These are phyloP conservation scores for Gorsachius goisagi DNA, from an alignment of 2,113 vertebrate genomes.

Conservation along the genomic window DNA sequence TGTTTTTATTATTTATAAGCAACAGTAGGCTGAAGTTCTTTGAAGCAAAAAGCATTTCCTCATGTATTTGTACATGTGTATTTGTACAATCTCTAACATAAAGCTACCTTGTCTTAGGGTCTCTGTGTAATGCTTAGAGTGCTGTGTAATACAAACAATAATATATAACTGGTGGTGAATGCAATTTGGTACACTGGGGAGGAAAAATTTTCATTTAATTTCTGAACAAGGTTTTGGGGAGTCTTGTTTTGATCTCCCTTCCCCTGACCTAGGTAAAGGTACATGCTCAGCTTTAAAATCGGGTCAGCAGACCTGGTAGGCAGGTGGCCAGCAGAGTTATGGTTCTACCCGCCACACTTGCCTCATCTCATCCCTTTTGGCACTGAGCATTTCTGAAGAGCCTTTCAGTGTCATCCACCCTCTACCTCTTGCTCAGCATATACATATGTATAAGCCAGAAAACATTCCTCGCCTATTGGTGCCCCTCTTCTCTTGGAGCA, in stretches of 20 bases:
- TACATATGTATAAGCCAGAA: not conserved
- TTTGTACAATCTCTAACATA: not conserved
- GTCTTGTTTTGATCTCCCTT: not conserved
- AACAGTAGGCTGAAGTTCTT: not conserved
- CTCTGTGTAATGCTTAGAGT: not conserved
- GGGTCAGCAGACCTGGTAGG: not conserved
- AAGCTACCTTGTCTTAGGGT: not conserved
- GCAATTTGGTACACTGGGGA: not conserved
- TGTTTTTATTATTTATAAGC: not conserved
- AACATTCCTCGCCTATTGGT: not conserved
- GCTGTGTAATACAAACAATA: not conserved
- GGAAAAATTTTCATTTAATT: not conserved
- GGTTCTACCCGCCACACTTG: not conserved
- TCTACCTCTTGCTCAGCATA: not conserved
- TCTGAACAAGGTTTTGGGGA: not conserved
- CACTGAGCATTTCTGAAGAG: not conserved
- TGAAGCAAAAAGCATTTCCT: not conserved
- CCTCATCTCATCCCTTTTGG: not conserved
- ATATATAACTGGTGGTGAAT: not conserved
- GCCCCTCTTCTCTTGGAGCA: not conserved
- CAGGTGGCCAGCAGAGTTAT: not conserved
- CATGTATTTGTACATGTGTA: no score
- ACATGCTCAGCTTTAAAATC: not conserved
- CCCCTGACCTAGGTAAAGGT: not conserved
- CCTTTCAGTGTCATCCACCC: not conserved